Evolutionary conservation across 2,888 invertebrate species (phyloP), one percentile per base, ranked within the genome.

Genomic region (Metopia argyrocephala): DNA sequence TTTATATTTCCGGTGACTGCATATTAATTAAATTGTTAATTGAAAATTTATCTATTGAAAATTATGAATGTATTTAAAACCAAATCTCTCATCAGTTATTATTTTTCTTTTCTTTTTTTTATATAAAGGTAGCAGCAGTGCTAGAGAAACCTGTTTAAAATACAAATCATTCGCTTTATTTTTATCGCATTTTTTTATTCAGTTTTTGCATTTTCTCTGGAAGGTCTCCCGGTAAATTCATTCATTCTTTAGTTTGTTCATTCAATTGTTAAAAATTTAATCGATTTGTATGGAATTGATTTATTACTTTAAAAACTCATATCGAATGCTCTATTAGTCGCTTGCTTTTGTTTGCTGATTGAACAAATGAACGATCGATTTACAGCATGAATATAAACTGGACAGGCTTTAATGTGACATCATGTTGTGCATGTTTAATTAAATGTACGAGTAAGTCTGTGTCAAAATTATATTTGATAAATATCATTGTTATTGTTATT

Each of bases 1-100:
- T 71, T 76, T 80, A 68, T 68, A 66, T 82, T 83, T 83, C 83
- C 83, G 82, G 83, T 76, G 74, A 69, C 59, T 74, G 61, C 46
- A 62, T 70, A 57, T 64, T 21, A 38, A 18, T 21, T 64, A 56
- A 76, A 78, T 56, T 66, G 46, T 79, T 80, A 82, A 80, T 83
- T 80, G 78, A 66, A 79, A 83, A 83, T 62, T 75, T 81, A 80
- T 81, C 78, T 69, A 27, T 46, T 54, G 20, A 18, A 23, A 31
- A 25, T 61, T 76, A 73, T 78, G 66, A 74, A 74, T 70, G 48
- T 59, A 46, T 75, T 64, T 65, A 6, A 38, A 28, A 23, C 25
- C 12, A 7, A 52, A 45, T 23, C 20, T 45, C 59, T 54, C 15
- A 2, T 27, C 9, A 18, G 27, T 46, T 15, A n/a, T n/a, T n/a